Base-by-base conservation (phyloP, 2,113 vertebrate genomes). In the Perca flavescens region DNA sequence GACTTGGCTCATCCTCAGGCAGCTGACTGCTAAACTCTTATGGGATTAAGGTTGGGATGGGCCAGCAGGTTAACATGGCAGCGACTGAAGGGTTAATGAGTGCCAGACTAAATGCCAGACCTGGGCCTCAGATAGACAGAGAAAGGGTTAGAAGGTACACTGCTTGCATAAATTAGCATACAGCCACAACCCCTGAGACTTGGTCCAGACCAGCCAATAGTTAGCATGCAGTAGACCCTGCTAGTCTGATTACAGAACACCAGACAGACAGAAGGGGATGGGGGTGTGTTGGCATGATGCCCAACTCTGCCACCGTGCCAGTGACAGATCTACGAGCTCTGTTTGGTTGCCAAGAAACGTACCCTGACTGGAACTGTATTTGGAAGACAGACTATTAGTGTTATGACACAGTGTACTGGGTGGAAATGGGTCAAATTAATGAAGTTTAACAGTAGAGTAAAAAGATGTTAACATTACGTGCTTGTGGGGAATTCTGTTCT, bases 81-180 rank as follows among this genome's bases (percentile, higher is more conserved):
- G 79, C 22, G 43, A 65, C 52, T 46, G 74, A 86, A 73, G 75
- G 89, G 90, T 93, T 93, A 92, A 91, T 69, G 68, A 77, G 83
- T 78, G 88, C 87, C 84, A 90, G 89, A 91, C 89, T 83, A 75
- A 86, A 70, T 69, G 86, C 85, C 90, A 91, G 86, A 85, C 78
- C 82, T 50, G 36, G 88, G 86, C 79, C 83, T 72, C 72, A 46
- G 62, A 71, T 60, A 66, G 77, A 85, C 65, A 74, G n/a, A 76
- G 67, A 67, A 40, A 25, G 68, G 74, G 66, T 69, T 64, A 76
- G 84, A 58, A 86, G 80, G 63, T 84, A 74, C 66, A 77, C 79
- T 22, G 66, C 83, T 89, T 88, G 90, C 92, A 94, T 95, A 94
- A 94, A 94, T 94, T 92, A 94, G 85, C 91, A 91, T 91, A 87